Evolutionary conservation across 2,113 vertebrate genomes (phyloP), one percentile per base, ranked within the genome.

Genomic region (Chascanopsetta lugubris): DNA sequence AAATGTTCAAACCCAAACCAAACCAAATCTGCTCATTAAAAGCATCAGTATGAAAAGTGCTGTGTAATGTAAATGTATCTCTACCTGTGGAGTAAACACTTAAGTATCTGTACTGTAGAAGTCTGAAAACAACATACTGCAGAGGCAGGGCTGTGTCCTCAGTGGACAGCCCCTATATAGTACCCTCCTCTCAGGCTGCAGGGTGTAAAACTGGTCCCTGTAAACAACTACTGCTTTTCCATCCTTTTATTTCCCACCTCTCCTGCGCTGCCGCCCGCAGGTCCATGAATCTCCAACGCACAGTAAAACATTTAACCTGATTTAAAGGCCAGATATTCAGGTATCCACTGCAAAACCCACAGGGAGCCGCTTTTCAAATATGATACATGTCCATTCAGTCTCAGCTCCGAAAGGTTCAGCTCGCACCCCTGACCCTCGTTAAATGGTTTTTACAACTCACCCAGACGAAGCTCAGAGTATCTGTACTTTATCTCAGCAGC

Each of bases 121-220:
- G 47, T 51, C 42, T 34, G 48, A 65, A 47, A 32, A 1, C 26
- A 3, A 61, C 51, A 59, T 60, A 61, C 26, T 38, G 61, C 38
- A 61, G 50, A 43, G 30, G 17, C 43, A 49, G 42, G 30, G 24
- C 65, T 24, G 13, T 36, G 62, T 42, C 61, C 69, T 46, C 32
- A 32, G 32, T 62, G 15, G 56, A 64, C 38, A 47, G 43, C n/a
- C 38, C 60, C 59, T 36, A 70, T 49, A 10, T 34, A 45, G n/a
- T n/a, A n/a, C n/a, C n/a, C n/a, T 18, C 62, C 61, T 61, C 17
- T 49, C 58, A 85, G 57, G 30, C 75, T 65, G 57, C 69, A 72
- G 57, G 61, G 74, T 69, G 55, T 34, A 27, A 25, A 61, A 69
- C 72, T 72, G 27, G 48, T 17, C 36, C 30, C 60, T 51, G 15